Conservation (phyloP, 2,113 vertebrate genomes). For the Carettochelys insculpta region DNA sequence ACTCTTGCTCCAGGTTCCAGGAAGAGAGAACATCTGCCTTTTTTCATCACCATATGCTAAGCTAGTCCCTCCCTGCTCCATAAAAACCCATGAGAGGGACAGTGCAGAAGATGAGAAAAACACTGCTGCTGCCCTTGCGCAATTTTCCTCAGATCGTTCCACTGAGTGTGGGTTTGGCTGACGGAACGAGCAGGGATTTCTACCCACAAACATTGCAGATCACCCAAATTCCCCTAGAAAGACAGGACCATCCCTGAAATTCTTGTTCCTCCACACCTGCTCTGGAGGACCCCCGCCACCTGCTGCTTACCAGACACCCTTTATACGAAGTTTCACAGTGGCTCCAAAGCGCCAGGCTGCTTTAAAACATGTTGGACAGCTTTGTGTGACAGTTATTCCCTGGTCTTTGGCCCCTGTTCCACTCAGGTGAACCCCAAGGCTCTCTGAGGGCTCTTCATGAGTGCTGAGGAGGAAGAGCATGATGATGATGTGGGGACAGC, state of each 20-base stretch:
- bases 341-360: not conserved
- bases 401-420: not conserved
- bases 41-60: not conserved
- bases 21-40: not conserved
- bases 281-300: not conserved
- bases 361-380: not conserved
- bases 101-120: not conserved
- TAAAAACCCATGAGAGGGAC: not conserved
- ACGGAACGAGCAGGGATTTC: not conserved
- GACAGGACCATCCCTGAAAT: not conserved
- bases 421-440: not conserved
- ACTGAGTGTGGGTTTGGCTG: not conserved
- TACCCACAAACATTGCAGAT: not conserved
- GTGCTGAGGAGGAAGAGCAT: not conserved
- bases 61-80: not conserved
- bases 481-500: not conserved
- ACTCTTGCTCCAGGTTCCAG: not conserved
- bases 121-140: not conserved
- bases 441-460: not conserved
- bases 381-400: not conserved
- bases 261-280: not conserved
- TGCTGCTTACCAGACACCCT: not conserved
- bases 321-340: not conserved
- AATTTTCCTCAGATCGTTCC: not conserved
- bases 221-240: not conserved